These are phyloP conservation scores for Trachelus iudaicus DNA, from an alignment of 2,888 invertebrate species.

Conservation along the genomic window DNA sequence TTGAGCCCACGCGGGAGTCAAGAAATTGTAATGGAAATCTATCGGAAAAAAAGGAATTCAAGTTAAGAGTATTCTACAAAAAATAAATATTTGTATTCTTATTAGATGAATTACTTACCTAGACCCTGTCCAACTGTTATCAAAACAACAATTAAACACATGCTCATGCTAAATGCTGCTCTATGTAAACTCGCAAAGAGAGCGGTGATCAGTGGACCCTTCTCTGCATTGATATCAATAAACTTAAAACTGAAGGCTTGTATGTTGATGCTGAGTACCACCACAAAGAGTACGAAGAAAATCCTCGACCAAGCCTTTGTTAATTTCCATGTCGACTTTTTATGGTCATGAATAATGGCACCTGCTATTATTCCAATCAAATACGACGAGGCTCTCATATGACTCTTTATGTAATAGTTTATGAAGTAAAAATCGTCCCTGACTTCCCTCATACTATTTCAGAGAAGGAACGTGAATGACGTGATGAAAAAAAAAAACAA, in stretches of 20 bases:
- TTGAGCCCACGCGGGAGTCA: slow-evolving; percentile 47
- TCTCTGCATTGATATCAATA: slow-evolving; percentile 40
- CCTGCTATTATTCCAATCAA: slow-evolving; percentile 46
- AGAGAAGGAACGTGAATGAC: too few species aligned
- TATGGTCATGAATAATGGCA: slow-evolving; percentile 42
- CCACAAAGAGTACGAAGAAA: slow-evolving; percentile 36
- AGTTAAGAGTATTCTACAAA: background rate
- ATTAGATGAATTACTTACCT: slow-evolving; percentile 30
- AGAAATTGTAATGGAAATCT: slow-evolving; percentile 47
- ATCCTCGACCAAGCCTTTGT: slow-evolving; percentile 41
- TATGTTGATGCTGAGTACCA: slow-evolving; percentile 30
- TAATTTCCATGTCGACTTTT: slow-evolving; percentile 38
- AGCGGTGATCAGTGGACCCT: slow-evolving; percentile 37
- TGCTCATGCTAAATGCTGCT: slow-evolving; percentile 39
- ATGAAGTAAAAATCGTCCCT: slow-evolving; percentile 37
- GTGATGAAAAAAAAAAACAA: background rate
- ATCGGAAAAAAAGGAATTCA: background rate
- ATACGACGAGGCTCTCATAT: slow-evolving; percentile 43
- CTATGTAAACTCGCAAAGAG: slow-evolving; percentile 47
- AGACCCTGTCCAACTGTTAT: slow-evolving; percentile 49
- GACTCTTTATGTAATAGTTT: slow-evolving; percentile 41
- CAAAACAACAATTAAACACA: slow-evolving; percentile 37
- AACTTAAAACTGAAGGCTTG: slow-evolving; percentile 37
- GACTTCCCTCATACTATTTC: slow-evolving; percentile 28
- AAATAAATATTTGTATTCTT: background rate